Evolutionary conservation across 2,888 invertebrate species (phyloP).

Genomic region (Acleris laterana): DNA sequence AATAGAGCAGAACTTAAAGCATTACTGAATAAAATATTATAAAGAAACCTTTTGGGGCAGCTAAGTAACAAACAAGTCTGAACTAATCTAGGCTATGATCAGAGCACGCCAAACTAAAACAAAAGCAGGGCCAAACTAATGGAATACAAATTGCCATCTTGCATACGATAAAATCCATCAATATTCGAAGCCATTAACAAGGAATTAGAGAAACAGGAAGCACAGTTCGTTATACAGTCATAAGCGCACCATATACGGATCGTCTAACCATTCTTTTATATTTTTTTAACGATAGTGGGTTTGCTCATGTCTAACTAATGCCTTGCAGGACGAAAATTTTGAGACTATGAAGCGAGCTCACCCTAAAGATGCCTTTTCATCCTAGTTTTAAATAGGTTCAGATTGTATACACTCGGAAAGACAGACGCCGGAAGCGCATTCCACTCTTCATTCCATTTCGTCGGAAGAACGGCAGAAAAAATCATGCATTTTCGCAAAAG

Average conservation of each 20-base stretch:
- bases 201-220: constrained; percentile 43
- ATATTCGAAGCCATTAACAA: constrained; percentile 56
- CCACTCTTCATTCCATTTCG: too few species aligned
- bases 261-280: too few species aligned
- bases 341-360: too few species aligned
- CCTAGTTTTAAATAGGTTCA: too few species aligned
- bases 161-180: constrained; percentile 69
- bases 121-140: constrained; percentile 58
- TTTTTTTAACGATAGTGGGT: too few species aligned
- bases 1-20: constrained; percentile 20
- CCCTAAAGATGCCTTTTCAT: too few species aligned
- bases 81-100: constrained; percentile 40
- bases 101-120: constrained; percentile 47
- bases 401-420: too few species aligned
- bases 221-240: constrained; percentile 1
- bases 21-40: constrained; percentile 24
- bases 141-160: constrained; percentile 74
- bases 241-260: constrained; percentile 2
- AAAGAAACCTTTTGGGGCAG: constrained; percentile 9
- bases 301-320: too few species aligned
- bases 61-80: constrained; percentile 39
- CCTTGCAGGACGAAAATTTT: too few species aligned
- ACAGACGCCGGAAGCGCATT: too few species aligned
- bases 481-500: too few species aligned
- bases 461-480: too few species aligned